Conservation (phyloP, 1,140 invertebrate species). For the Musca domestica region DNA sequence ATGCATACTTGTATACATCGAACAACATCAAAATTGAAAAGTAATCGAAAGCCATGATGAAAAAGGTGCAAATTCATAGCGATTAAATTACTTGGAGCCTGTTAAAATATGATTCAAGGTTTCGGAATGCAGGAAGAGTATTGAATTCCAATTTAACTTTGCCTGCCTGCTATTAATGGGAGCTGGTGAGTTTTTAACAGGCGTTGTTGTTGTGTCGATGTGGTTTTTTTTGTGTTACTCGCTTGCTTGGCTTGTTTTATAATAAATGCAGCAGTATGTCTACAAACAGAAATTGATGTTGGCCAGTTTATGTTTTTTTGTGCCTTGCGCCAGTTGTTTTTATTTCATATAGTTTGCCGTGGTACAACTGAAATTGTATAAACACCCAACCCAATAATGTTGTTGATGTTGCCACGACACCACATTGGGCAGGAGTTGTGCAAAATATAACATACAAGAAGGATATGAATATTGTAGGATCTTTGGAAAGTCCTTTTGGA, state of each 20-base stretch:
- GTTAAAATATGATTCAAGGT: constrained; percentile 49
- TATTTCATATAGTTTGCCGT: neutral
- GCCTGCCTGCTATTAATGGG: neutral
- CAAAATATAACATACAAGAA: no score
- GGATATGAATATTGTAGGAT: no score
- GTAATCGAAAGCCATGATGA: neutral
- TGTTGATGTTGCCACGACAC: neutral
- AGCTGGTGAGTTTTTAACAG: no score
- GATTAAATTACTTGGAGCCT: constrained; percentile 17
- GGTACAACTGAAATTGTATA: neutral
- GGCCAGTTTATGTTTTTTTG: neutral
- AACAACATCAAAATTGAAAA: neutral
- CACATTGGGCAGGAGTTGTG: no score
- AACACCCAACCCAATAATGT: constrained; percentile 10
- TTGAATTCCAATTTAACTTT: constrained; percentile 41
- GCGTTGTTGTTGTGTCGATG: no score
- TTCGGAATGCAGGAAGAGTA: constrained; percentile 54
- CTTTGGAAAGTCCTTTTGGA: no score
- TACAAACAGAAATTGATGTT: neutral
- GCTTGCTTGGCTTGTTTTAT: neutral
- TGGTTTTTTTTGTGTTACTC: constrained; percentile 2
- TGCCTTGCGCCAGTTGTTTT: neutral
- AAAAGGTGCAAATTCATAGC: constrained; percentile 19
- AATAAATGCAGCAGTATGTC: neutral
- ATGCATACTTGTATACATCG: no score